These are phyloP conservation scores for Phenganax marumi DNA, from an alignment of 92 coral and sea anemone genomes.

Conservation along the genomic window DNA sequence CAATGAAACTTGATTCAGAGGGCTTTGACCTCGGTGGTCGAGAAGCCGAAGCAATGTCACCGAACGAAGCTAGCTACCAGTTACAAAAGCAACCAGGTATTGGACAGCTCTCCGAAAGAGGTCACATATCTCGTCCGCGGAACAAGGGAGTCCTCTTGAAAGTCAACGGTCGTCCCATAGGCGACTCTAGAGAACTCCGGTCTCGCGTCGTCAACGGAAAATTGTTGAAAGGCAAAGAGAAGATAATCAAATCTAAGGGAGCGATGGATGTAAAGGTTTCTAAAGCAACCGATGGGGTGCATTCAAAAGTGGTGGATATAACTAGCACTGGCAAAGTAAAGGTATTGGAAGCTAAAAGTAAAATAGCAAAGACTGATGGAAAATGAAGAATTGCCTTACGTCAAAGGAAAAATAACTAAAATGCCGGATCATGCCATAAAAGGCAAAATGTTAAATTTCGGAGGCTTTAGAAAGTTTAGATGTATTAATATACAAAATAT, in stretches of 20 bases:
- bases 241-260: constrained; percentile 86
- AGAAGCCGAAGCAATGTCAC: constrained; percentile 32
- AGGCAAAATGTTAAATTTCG: too few species aligned
- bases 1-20: not conserved
- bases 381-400: not conserved
- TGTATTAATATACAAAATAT: too few species aligned
- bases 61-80: constrained; percentile 28
- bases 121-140: constrained; percentile 11
- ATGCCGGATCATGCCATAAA: too few species aligned
- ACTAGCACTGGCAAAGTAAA: constrained; percentile 68
- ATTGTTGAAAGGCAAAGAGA: constrained; percentile 78
- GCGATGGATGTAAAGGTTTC: constrained; percentile 80
- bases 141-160: constrained; percentile 52
- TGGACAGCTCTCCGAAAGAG: constrained; percentile 17
- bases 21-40: constrained; percentile 26
- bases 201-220: constrained; percentile 77
- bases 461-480: too few species aligned
- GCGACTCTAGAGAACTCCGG: constrained; percentile 76
- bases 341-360: constrained; percentile 80
- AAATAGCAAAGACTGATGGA: constrained; percentile 55
- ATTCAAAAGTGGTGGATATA: constrained; percentile 78
- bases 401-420: too few species aligned
- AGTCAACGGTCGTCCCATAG: constrained; percentile 88
- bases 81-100: constrained; percentile 7
- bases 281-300: constrained; percentile 76